Conservation (phyloP, 2,797 vertebrate species). For the Atherinosoma microstoma region DNA sequence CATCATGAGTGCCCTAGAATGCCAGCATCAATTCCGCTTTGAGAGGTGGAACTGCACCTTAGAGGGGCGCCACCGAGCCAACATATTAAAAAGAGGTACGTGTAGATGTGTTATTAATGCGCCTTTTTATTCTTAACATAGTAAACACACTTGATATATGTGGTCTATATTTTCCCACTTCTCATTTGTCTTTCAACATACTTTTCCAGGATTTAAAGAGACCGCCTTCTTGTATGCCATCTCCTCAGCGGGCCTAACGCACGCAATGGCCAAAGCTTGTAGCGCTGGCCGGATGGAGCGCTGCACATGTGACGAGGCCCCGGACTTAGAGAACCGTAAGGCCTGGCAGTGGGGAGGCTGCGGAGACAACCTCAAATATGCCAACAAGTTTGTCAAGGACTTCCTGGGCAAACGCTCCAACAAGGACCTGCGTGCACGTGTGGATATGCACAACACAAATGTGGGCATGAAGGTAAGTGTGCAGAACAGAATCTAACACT, state of each 20-base stretch:
- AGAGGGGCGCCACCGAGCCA: conserved; percentile 93
- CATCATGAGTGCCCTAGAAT: conserved; percentile 96
- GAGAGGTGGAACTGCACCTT: conserved; percentile 99
- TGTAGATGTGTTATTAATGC: background rate
- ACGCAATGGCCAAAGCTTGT: conserved; percentile 96
- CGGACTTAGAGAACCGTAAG: conserved; percentile 96
- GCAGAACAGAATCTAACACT: background rate
- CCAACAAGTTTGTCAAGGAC: conserved; percentile 99
- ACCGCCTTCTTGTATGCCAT: conserved; percentile 96
- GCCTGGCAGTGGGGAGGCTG: conserved; percentile 99
- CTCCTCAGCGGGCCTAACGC: conserved; percentile 95
- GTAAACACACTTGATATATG: too few species aligned
- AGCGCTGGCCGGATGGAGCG: conserved; percentile 97
- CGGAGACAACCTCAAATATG: conserved; percentile 98
- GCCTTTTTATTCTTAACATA: background rate
- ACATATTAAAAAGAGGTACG: conserved; percentile 93
- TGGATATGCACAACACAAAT: conserved; percentile 98
- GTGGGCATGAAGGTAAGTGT: conserved; percentile 94
- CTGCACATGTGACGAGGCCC: conserved; percentile 97
- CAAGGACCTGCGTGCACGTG: conserved; percentile 93
- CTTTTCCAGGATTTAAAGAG: conserved; percentile 93
- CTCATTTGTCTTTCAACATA: conserved; percentile 16
- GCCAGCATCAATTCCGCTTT: conserved; percentile 98
- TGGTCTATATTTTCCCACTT: background rate
- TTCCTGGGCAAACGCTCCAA: conserved; percentile 96